Percentiles rank a stretch among this genome's conserved stretches.
Conservation (phyloP, 2,113 vertebrate genomes). For the Peromyscus polionotus region DNA sequence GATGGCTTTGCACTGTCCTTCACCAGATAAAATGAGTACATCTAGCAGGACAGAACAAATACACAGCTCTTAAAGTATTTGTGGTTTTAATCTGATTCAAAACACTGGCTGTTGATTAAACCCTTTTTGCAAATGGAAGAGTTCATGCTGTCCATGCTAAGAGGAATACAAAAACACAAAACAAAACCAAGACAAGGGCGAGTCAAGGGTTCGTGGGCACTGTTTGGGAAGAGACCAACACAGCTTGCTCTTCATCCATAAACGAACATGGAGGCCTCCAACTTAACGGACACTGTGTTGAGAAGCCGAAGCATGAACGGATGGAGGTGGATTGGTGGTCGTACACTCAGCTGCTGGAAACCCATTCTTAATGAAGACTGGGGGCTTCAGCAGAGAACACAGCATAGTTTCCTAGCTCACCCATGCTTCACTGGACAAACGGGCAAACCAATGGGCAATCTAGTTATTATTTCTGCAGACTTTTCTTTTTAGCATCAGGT, state of each 20-base stretch:
- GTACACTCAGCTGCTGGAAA: neutral
- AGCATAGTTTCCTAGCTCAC: neutral
- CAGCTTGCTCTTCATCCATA: neutral
- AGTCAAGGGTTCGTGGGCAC: constrained; percentile 16
- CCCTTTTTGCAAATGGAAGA: constrained; percentile 69
- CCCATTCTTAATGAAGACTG: neutral
- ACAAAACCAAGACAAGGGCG: constrained; percentile 43
- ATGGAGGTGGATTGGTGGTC: neutral
- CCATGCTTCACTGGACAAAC: neutral
- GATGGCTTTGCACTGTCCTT: constrained; percentile 63
- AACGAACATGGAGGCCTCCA: neutral
- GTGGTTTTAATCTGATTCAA: constrained; percentile 78
- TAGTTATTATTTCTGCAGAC: neutral
- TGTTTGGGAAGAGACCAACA: neutral
- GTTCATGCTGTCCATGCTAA: constrained; percentile 49
- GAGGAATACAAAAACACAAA: constrained; percentile 50
- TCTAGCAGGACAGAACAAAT: constrained; percentile 77
- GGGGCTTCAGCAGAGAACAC: constrained; percentile 16
- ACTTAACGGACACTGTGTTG: neutral
- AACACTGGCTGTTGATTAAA: constrained; percentile 77
- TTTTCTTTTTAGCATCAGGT: neutral
- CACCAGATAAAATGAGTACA: constrained; percentile 60
- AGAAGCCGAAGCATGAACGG: neutral
- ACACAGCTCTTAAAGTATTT: constrained; percentile 74
- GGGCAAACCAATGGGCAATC: neutral